phyloP scores from a whole-genome alignment of 37 sponge, comb jelly and placozoan species.

The Bolinopsis microptera region DNA sequence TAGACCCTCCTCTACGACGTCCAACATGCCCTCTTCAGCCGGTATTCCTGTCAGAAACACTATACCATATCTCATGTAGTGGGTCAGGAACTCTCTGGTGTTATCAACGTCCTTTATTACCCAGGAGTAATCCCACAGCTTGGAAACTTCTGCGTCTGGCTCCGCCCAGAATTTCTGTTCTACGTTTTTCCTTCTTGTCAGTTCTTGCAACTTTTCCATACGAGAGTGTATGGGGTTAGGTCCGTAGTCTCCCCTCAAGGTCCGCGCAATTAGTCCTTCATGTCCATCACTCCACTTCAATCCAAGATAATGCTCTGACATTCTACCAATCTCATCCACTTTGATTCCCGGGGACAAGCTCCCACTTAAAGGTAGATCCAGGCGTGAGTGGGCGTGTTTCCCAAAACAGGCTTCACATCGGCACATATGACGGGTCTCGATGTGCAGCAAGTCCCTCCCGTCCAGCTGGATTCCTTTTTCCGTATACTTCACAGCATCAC shows the following conservation, averaged over 20 bases:
- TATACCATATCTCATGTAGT: background rate
- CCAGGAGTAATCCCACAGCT: background rate
- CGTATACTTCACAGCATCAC: background rate
- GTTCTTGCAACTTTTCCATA: background rate
- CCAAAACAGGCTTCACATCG: no score
- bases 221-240: background rate
- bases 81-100: background rate
- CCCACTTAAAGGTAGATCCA: background rate
- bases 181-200: background rate
- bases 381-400: background rate
- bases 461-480: background rate
- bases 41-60: background rate
- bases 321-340: background rate
- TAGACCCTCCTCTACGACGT: background rate
- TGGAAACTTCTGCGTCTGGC: background rate
- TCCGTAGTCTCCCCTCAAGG: background rate
- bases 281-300: constrained; percentile 1
- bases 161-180: background rate
- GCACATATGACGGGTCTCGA: constrained; percentile 7
- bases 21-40: background rate
- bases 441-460: background rate
- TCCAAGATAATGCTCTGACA: background rate
- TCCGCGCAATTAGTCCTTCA: background rate
- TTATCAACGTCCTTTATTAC: background rate
- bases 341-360: background rate